phyloP scores from a whole-genome alignment of 92 coral and sea anemone genomes.

The Metridium senile region DNA sequence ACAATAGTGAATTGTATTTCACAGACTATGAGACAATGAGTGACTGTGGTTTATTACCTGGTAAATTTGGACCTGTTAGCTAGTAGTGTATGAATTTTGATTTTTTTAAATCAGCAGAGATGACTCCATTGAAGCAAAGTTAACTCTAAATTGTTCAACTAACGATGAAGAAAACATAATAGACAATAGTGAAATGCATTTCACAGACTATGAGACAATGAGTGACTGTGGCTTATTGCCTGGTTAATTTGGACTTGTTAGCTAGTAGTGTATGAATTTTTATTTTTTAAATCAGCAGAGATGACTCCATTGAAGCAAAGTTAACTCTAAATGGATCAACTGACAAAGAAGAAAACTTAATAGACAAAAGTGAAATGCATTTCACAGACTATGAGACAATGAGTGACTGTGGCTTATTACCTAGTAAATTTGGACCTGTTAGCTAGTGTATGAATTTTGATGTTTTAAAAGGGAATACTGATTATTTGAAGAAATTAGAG shows the following conservation, averaged over 20 bases:
- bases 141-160: background rate
- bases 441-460: slow-evolving; percentile 7
- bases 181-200: slow-evolving; percentile 6
- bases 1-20: slow-evolving; percentile 9
- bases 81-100: slow-evolving; percentile 3
- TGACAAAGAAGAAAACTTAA: slow-evolving; percentile 3
- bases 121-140: background rate
- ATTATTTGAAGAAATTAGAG: too few relatives aligned
- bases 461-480: background rate
- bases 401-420: slow-evolving; percentile 35
- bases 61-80: slow-evolving; percentile 49
- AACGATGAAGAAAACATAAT: slow-evolving; percentile 5
- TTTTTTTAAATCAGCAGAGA: background rate
- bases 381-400: slow-evolving; percentile 33
- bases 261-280: slow-evolving; percentile 9
- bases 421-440: slow-evolving; percentile 49
- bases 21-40: slow-evolving; percentile 33
- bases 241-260: slow-evolving; percentile 43
- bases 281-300: background rate
- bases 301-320: background rate
- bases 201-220: slow-evolving; percentile 32
- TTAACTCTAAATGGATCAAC: background rate
- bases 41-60: slow-evolving; percentile 39
- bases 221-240: slow-evolving; percentile 36
- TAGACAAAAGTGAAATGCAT: slow-evolving; percentile 7